Evolutionary conservation across 2,797 vertebrate genomes (phyloP).

Genomic region (Peromyscus eremicus): DNA sequence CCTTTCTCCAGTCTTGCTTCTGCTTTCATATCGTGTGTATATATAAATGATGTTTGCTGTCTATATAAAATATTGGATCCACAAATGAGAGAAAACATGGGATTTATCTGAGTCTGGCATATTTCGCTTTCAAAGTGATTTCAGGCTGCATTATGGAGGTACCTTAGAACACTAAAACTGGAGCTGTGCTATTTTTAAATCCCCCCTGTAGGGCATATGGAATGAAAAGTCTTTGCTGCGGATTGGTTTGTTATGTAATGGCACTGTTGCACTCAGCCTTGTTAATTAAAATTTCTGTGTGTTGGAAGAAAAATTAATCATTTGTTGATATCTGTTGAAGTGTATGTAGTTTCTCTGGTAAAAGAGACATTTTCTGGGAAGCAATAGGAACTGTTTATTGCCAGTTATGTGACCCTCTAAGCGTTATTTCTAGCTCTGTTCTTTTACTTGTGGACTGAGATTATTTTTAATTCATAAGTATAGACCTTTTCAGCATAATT

Average conservation of each 20-base stretch:
- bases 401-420: conserved; percentile 77
- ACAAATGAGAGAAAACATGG: neutral
- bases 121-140: neutral
- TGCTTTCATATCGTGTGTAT: neutral
- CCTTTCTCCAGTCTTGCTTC: neutral
- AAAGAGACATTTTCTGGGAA: conserved; percentile 80
- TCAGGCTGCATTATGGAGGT: neutral
- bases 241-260: neutral
- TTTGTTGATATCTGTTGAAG: conserved; percentile 76
- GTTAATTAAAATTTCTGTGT: conserved; percentile 38
- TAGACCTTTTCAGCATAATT: neutral
- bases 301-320: conserved; percentile 74
- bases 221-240: neutral
- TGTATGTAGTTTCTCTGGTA: conserved; percentile 75
- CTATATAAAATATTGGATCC: neutral
- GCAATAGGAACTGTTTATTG: conserved; percentile 58
- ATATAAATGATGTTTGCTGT: neutral
- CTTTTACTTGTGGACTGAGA: conserved; percentile 42
- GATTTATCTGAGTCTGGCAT: neutral
- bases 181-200: neutral
- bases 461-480: conserved; percentile 43
- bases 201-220: neutral
- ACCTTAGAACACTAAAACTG: neutral
- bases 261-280: neutral
- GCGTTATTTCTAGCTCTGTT: conserved; percentile 75